Conservation (phyloP, 2,888 invertebrate species). For the Metacarcinus magister region DNA sequence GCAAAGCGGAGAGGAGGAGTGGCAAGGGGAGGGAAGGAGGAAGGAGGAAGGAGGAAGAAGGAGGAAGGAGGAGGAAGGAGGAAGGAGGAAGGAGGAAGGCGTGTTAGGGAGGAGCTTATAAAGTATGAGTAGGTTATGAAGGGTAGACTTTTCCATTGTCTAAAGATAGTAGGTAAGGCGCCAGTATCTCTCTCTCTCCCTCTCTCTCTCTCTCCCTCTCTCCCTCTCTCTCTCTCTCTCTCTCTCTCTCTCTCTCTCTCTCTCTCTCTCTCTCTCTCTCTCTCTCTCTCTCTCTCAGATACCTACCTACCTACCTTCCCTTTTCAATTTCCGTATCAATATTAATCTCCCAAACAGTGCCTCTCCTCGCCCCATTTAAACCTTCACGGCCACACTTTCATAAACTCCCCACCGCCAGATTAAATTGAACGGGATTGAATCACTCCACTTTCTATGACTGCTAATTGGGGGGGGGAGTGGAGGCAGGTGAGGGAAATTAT, state of each 20-base stretch:
- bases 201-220: neutral
- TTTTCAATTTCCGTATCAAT: conserved; percentile 40
- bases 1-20: neutral
- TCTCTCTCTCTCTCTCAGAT: neutral
- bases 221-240: neutral
- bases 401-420: neutral
- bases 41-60: neutral
- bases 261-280: neutral
- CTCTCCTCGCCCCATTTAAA: neutral
- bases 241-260: neutral
- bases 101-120: neutral
- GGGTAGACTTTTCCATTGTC: neutral
- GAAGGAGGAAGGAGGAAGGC: neutral
- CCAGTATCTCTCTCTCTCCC: neutral
- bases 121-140: conserved; percentile 1
- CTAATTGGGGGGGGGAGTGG: neutral
- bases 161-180: neutral
- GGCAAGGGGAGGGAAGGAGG: neutral
- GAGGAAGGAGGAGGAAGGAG: neutral
- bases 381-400: neutral
- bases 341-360: neutral
- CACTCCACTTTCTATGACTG: conserved; percentile 41
- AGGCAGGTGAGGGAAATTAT: neutral
- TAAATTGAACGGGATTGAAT: neutral
- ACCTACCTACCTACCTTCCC: neutral